A percentile compares a stretch with the other conserved stretches of the same genome.
Evolutionary conservation across 2,888 invertebrate species (phyloP).

Genomic region (Cabera pusaria): DNA sequence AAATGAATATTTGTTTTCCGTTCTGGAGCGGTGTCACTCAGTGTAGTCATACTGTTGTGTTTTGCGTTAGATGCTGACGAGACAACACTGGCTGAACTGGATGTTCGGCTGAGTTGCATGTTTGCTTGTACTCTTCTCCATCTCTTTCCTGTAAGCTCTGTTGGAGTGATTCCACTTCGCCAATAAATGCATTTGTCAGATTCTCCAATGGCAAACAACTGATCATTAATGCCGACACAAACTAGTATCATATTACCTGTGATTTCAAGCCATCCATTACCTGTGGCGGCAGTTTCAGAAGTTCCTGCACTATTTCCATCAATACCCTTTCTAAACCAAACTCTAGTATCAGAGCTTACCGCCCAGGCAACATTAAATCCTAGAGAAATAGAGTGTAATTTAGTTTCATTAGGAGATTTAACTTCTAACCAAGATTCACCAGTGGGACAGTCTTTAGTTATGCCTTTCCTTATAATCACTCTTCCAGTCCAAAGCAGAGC

Average conservation of each 20-base stretch:
- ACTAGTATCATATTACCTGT: slow-evolving; percentile 92
- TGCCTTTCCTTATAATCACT: slow-evolving; percentile 91
- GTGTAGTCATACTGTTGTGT: slow-evolving; percentile 86
- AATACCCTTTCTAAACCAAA: slow-evolving; percentile 93
- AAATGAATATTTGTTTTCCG: slow-evolving; percentile 79
- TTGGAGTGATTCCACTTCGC: slow-evolving; percentile 88
- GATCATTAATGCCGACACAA: slow-evolving; percentile 94
- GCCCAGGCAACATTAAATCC: slow-evolving; percentile 92
- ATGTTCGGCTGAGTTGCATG: slow-evolving; percentile 91
- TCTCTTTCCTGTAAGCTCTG: slow-evolving; percentile 93
- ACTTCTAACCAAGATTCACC: slow-evolving; percentile 92
- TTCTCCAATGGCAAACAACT: slow-evolving; percentile 93
- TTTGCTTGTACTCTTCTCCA: slow-evolving; percentile 93
- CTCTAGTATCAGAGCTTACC: slow-evolving; percentile 90
- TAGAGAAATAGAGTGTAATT: slow-evolving; percentile 90
- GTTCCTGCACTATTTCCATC: slow-evolving; percentile 87
- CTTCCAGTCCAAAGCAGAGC: slow-evolving; percentile 92
- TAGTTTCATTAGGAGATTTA: slow-evolving; percentile 87
- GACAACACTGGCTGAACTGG: slow-evolving; percentile 89
- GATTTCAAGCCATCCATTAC: slow-evolving; percentile 95
- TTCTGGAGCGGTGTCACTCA: slow-evolving; percentile 66
- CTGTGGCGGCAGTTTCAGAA: slow-evolving; percentile 90
- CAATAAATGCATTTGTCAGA: slow-evolving; percentile 92
- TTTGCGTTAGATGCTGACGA: slow-evolving; percentile 85
- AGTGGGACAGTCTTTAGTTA: slow-evolving; percentile 89